Percentiles rank a stretch among this genome's conserved stretches.
Evolutionary conservation across 1,140 invertebrate genomes (phyloP).

Genomic region (Diabrotica undecimpunctata): DNA sequence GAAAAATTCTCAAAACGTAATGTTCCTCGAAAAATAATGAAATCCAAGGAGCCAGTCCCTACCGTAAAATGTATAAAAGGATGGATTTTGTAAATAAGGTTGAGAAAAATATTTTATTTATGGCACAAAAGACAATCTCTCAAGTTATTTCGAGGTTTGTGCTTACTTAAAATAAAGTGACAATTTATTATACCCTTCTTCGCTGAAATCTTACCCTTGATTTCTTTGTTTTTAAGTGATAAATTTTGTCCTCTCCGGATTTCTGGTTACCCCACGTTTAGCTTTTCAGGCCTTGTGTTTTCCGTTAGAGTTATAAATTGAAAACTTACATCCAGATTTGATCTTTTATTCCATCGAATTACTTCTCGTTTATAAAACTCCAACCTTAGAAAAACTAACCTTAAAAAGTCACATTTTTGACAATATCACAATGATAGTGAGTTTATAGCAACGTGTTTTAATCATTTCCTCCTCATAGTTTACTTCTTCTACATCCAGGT

Average conservation of each 20-base stretch:
- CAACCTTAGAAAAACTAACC: no score
- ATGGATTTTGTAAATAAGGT: conserved; percentile 2
- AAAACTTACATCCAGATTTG: no score
- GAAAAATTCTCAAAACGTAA: background rate
- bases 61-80: background rate
- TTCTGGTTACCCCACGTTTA: no score
- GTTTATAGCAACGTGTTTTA: no score
- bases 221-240: conserved; percentile 7
- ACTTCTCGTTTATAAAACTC: no score
- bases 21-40: background rate
- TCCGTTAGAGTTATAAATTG: no score
- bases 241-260: conserved; percentile 4
- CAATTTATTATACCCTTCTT: conserved; percentile 9
- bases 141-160: conserved; percentile 6
- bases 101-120: background rate
- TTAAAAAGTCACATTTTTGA: no score
- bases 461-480: no score
- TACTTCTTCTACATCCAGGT: no score
- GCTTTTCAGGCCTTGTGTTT: no score
- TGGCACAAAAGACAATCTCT: conserved; percentile 5
- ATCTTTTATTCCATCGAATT: no score
- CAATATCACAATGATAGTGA: no score
- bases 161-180: conserved; percentile 12
- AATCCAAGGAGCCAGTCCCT: background rate
- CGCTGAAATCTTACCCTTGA: background rate